Percentiles rank a stretch among this genome's conserved stretches.
These are phyloP conservation scores for Apocheima hispidaria DNA, from an alignment of 2,888 invertebrate species.

Conservation along the genomic window DNA sequence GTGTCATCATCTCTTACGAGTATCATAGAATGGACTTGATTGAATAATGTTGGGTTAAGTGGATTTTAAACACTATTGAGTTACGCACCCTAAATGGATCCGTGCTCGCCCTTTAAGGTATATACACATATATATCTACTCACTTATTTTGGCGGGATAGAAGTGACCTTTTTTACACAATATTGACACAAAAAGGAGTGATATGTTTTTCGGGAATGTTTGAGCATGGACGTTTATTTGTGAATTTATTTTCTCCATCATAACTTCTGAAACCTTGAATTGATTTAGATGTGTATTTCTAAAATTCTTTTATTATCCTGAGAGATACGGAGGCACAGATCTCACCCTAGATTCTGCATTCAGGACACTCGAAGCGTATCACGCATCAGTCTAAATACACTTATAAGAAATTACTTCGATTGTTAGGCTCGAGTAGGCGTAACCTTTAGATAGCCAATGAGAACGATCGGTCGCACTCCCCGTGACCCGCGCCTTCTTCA, in stretches of 20 bases:
- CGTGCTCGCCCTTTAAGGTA: conserved; percentile 34
- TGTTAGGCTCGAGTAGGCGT: too few relatives aligned
- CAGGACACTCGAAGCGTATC: too few relatives aligned
- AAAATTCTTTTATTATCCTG: too few relatives aligned
- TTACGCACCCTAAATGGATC: conserved; percentile 68
- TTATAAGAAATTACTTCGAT: too few relatives aligned
- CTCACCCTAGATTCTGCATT: too few relatives aligned
- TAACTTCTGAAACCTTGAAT: too few relatives aligned
- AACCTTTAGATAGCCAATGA: too few relatives aligned
- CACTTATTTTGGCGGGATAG: conserved; percentile 5
- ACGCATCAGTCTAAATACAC: too few relatives aligned
- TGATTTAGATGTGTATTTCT: too few relatives aligned
- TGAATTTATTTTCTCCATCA: not conserved
- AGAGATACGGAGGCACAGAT: too few relatives aligned
- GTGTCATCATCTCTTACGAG: conserved; percentile 41
- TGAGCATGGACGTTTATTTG: not conserved
- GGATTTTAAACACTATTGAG: conserved; percentile 69
- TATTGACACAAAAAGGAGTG: not conserved
- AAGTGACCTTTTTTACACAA: not conserved
- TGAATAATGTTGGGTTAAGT: conserved; percentile 69
- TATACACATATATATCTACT: not conserved
- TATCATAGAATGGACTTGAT: conserved; percentile 58
- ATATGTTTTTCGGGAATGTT: not conserved
- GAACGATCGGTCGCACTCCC: too few relatives aligned
- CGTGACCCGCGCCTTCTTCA: too few relatives aligned